Evolutionary conservation across 2,113 vertebrate genomes (phyloP), one percentile per base, ranked within the genome.

Genomic region (Geococcyx californianus): DNA sequence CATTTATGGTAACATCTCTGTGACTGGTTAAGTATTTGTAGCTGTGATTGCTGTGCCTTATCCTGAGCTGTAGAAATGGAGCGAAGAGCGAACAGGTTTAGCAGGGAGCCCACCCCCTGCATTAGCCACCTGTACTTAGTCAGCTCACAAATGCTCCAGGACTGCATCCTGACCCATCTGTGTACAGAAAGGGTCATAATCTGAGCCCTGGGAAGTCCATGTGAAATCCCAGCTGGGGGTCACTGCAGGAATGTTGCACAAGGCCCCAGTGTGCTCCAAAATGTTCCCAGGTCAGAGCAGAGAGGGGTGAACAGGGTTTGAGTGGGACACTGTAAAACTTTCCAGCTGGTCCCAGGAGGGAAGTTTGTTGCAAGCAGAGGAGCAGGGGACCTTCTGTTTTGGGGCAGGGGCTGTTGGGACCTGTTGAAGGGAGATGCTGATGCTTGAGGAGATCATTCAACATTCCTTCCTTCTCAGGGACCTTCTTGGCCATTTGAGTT

Each of bases 81-180:
- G 18, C 5, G 55, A 58, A 66, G 34, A 75, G 42, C 45, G n/a
- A 75, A 16, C 16, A 44, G 33, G 26, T n/a, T 54, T 74, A 72
- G 18, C 0, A 0, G 45, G 54, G 40, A 82, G 6, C 31, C 15
- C 55, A 19, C 3, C 9, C 4, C 47, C 23, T 25, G 33, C 17
- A 3, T 69, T 60, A 72, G 79, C 34, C 17, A 3, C 15, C 15
- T 26, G 23, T 18, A 21, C 25, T 72, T 26, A 12, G 10, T 44
- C 18, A 87, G 51, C 28, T 89, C 72, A 42, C 54, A 72, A 74
- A 56, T 47, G 42, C 40, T 74, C 11, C 33, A 29, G 64, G 40
- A 44, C 24, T 7, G 7, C 52, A 85, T 72, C n/a, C 33, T 40
- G 54, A 12, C 10, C 11, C 4, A 36, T 80, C 29, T 51, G 59